Evolutionary conservation across 2,888 invertebrate species (phyloP).

Genomic region (Blastobasis lacticolella): DNA sequence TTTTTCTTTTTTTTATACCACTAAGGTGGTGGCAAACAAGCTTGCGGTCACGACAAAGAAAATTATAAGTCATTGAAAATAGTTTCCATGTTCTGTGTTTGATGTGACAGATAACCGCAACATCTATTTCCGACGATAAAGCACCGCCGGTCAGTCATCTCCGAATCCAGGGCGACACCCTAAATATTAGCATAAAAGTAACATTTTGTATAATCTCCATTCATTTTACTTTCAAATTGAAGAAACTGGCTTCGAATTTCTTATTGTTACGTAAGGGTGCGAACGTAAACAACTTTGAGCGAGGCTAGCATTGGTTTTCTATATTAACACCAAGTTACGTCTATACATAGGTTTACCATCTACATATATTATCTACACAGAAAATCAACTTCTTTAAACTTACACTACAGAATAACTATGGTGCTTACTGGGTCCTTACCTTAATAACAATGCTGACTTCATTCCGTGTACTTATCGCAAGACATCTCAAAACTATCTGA

Average conservation of each 20-base stretch:
- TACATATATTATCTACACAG: no score
- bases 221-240: constrained; percentile 3
- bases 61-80: background rate
- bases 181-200: background rate
- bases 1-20: no score
- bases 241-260: background rate
- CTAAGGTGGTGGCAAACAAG: no score
- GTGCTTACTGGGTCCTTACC: no score
- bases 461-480: no score
- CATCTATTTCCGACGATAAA: background rate
- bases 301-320: no score
- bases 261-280: background rate
- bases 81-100: background rate
- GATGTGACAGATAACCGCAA: background rate
- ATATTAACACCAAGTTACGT: no score
- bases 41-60: background rate
- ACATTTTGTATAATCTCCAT: background rate
- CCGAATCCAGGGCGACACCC: background rate
- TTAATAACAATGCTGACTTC: background rate
- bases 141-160: background rate
- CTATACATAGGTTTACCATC: no score
- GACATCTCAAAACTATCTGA: constrained; percentile 38
- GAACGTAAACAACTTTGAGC: background rate
- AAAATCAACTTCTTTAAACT: no score
- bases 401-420: no score